Evolutionary conservation across 2,888 invertebrate genomes (phyloP), one percentile per base, ranked within the genome.

Genomic region (Amorpha juglandis): DNA sequence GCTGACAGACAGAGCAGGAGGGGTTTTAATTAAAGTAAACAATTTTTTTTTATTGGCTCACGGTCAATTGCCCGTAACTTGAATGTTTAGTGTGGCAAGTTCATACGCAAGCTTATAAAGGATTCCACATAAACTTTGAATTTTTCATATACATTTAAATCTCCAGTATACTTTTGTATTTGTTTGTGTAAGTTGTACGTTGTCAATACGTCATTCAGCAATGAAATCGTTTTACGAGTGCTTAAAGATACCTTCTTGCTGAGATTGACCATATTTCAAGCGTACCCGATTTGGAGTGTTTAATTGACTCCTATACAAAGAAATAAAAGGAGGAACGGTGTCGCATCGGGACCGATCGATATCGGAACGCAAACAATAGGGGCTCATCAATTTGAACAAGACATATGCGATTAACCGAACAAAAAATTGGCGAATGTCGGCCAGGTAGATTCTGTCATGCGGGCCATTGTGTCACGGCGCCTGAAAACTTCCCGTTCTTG

Each of bases 401-500:
- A 86, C 80, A 79, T 78, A 77, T 81, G 73, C 71, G 77, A 74
- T 75, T 76, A 75, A 73, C 68, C 64, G 70, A 74, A 75, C 82
- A 88, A 89, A 81, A 89, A 88, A 79, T 78, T 83, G 78, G 80
- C 86, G 76, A 84, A 78, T 82, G 72, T 72, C 70, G 19, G 75
- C 72, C 91, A 91, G 91, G 91, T 91, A 91, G 79, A 82, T 73
- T 70, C 86, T 82, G 77, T 80, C 83, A 83, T 81, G 82, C 75
- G 77, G 74, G 69, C 84, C 80, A 88, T 91, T 91, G 90, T 90
- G 78, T 74, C 74, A 74, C 73, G 91, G 91, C 91, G 91, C 90
- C 89, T 86, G 81, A 80, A 76, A 74, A 79, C 76, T 75, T 78
- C 72, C 79, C 79, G 77, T 83, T 87, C 88, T 81, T 86, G 86